A percentile compares a stretch with the other conserved stretches of the same genome.
Conservation (phyloP, 2,797 vertebrate genomes). For the Myoxocephalus aenaeus region DNA sequence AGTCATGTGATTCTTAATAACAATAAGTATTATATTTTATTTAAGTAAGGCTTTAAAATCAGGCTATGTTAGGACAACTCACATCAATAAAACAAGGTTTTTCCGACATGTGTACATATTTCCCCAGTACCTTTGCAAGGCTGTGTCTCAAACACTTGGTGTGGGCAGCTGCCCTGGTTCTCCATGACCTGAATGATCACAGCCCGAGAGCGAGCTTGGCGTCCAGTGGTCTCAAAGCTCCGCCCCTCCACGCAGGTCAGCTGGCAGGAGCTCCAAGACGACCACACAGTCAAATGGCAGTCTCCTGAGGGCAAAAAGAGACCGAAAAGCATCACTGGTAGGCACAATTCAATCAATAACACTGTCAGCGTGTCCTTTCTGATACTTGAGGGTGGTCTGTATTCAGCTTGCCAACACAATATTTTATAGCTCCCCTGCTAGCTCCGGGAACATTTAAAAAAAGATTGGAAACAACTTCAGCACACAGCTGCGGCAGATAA, state of each 20-base stretch:
- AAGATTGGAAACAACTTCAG: conserved; percentile 57
- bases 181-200: conserved; percentile 90
- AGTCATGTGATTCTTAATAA: background rate
- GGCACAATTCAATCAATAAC: conserved; percentile 28
- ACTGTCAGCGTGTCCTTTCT: conserved; percentile 16
- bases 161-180: conserved; percentile 91
- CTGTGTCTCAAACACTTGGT: conserved; percentile 89
- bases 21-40: background rate
- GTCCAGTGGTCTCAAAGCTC: conserved; percentile 91
- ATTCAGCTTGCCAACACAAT: conserved; percentile 38
- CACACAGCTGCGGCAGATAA: conserved; percentile 59
- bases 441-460: conserved; percentile 62
- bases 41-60: background rate
- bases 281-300: conserved; percentile 96
- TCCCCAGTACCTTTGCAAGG: conserved; percentile 91
- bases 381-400: conserved; percentile 32
- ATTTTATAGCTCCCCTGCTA: conserved; percentile 57
- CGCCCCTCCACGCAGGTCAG: conserved; percentile 94
- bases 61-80: background rate
- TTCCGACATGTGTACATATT: background rate
- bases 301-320: conserved; percentile 84
- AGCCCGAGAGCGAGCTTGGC: conserved; percentile 91
- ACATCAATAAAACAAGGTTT: background rate
- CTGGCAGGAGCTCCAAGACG: conserved; percentile 94
- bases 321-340: conserved; percentile 8